phyloP scores from a whole-genome alignment of 2,888 invertebrate species.

The Sinodicranocentrus sp. region DNA sequence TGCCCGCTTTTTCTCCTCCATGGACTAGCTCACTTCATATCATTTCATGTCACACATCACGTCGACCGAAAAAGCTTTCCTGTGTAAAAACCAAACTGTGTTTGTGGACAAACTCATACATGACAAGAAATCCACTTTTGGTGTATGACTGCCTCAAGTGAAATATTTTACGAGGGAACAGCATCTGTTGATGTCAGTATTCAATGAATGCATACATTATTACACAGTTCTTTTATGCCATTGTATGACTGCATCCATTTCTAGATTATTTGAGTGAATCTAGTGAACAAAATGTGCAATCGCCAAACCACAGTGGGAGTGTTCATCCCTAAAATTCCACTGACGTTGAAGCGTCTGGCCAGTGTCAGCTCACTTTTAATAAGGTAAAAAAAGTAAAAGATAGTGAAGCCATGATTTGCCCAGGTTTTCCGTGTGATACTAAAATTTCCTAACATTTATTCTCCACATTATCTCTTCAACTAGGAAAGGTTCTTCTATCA shows the following conservation, averaged over 20 bases:
- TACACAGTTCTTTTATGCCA: no score
- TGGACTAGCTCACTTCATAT: no score
- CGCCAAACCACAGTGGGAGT: no score
- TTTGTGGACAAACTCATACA: no score
- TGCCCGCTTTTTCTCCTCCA: slow-evolving; percentile 1
- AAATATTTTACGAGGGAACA: slow-evolving; percentile 45
- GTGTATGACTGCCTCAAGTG: slow-evolving; percentile 18
- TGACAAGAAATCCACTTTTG: not conserved
- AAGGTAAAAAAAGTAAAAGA: not conserved
- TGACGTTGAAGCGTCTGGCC: slow-evolving; percentile 46
- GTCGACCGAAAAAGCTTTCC: no score
- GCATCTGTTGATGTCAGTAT: slow-evolving; percentile 54
- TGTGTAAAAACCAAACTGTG: no score
- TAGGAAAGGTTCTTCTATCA: not conserved
- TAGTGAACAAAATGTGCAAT: no score
- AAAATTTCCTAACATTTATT: slow-evolving; percentile 14
- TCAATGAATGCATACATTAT: slow-evolving; percentile 44
- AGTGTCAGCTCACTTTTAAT: slow-evolving; percentile 38
- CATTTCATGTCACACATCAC: no score
- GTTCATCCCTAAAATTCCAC: slow-evolving; percentile 28
- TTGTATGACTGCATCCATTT: no score
- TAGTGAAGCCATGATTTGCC: not conserved
- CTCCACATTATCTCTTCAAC: not conserved
- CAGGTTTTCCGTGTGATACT: not conserved
- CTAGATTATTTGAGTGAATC: no score